Conservation (phyloP, 1,140 invertebrate genomes). For the Temnothorax curvispinosus region DNA sequence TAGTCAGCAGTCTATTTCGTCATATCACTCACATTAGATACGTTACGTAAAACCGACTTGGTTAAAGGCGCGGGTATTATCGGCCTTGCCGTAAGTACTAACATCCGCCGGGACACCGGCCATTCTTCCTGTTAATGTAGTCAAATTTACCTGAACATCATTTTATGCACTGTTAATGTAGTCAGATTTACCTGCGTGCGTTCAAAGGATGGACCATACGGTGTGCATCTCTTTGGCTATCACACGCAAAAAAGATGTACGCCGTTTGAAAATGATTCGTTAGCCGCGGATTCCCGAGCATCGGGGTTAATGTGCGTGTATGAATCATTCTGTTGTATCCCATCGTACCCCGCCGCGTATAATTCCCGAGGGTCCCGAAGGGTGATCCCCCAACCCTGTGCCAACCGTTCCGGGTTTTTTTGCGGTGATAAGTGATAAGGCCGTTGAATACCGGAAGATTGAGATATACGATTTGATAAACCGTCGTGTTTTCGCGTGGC, state of each 20-base stretch:
- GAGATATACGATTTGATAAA: background rate
- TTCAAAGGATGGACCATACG: background rate
- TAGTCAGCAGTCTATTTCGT: background rate
- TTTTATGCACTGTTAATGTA: slow-evolving; percentile 39
- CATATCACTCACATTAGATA: background rate
- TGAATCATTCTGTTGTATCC: slow-evolving; percentile 59
- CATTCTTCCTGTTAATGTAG: slow-evolving; percentile 13
- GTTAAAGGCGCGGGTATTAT: background rate
- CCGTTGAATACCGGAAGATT: background rate
- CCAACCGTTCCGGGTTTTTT: slow-evolving; percentile 42
- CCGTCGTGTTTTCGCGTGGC: background rate
- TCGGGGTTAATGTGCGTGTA: slow-evolving; percentile 54
- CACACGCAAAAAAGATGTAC: slow-evolving; percentile 35
- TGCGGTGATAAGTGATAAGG: slow-evolving; percentile 44
- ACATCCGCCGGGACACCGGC: background rate
- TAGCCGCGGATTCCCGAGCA: slow-evolving; percentile 31
- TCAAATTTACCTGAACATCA: slow-evolving; percentile 41
- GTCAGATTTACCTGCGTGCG: slow-evolving; percentile 26
- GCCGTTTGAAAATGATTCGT: slow-evolving; percentile 49
- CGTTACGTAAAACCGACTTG: slow-evolving; percentile 2
- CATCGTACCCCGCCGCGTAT: slow-evolving; percentile 30
- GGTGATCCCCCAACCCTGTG: background rate
- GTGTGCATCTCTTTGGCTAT: background rate
- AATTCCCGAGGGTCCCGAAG: slow-evolving; percentile 12
- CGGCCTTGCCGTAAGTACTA: background rate